A percentile compares a stretch with the other conserved stretches of the same genome.
Evolutionary conservation across 2,888 invertebrate genomes (phyloP).

Genomic region (Leucoma salicis): DNA sequence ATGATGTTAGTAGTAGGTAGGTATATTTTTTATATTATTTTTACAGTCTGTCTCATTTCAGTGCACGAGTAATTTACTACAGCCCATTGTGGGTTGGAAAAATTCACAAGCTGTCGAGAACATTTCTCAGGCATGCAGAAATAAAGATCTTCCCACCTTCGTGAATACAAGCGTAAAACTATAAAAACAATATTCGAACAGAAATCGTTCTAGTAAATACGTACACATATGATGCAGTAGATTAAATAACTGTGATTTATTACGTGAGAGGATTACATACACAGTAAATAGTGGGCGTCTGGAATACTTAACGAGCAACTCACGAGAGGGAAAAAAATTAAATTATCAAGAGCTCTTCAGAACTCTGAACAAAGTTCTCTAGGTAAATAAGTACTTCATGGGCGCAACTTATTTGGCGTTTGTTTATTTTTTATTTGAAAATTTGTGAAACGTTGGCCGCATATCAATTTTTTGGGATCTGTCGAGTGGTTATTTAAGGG

Average conservation of each 20-base stretch:
- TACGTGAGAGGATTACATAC: slow-evolving; percentile 62
- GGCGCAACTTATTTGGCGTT: slow-evolving; percentile 35
- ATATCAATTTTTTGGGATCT: slow-evolving; percentile 34
- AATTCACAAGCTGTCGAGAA: too few relatives aligned
- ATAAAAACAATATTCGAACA: too few relatives aligned
- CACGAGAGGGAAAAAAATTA: slow-evolving; percentile 37
- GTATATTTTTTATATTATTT: too few relatives aligned
- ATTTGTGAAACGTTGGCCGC: slow-evolving; percentile 20
- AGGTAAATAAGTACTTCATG: slow-evolving; percentile 37
- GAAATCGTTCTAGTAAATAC: too few relatives aligned
- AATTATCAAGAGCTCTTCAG: slow-evolving; percentile 38
- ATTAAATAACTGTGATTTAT: slow-evolving; percentile 74
- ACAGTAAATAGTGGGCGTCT: slow-evolving; percentile 53
- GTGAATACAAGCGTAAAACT: too few relatives aligned
- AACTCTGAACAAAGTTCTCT: slow-evolving; percentile 29
- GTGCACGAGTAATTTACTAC: too few relatives aligned
- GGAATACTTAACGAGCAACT: slow-evolving; percentile 51
- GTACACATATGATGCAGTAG: slow-evolving; percentile 61
- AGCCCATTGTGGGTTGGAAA: too few relatives aligned
- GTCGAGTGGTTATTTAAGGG: slow-evolving; percentile 25
- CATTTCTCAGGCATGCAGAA: too few relatives aligned
- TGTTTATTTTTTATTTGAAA: slow-evolving; percentile 39
- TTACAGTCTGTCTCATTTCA: too few relatives aligned
- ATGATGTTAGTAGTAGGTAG: too few relatives aligned
- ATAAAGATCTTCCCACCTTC: too few relatives aligned